Conservation (phyloP, 1,140 invertebrate species). For the Drosophila sproati region DNA sequence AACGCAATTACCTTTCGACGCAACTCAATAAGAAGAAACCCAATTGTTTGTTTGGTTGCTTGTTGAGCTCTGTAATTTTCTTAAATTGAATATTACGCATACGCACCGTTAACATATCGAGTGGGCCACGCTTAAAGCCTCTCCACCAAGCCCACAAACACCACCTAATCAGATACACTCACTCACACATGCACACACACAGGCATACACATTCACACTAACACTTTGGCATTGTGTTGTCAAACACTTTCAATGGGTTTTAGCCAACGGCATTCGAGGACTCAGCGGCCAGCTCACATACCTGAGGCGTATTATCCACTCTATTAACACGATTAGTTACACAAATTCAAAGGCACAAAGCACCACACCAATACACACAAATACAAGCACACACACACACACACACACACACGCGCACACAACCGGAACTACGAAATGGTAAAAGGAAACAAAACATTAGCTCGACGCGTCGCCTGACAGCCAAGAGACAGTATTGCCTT, state of each 20-base stretch:
- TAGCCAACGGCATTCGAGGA: slow-evolving; percentile 61
- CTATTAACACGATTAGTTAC: slow-evolving; percentile 84
- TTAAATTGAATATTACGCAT: slow-evolving; percentile 76
- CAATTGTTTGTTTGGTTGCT: neutral
- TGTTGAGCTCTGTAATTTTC: slow-evolving; percentile 56
- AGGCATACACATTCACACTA: slow-evolving; percentile 7
- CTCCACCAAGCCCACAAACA: slow-evolving; percentile 29
- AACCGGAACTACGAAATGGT: slow-evolving; percentile 73
- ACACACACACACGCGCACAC: slow-evolving; percentile 24
- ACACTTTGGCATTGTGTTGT: slow-evolving; percentile 1
- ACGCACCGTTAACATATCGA: slow-evolving; percentile 55
- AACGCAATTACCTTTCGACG: slow-evolving; percentile 45
- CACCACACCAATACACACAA: slow-evolving; percentile 19
- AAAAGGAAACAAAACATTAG: slow-evolving; percentile 78
- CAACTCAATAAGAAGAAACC: slow-evolving; percentile 20
- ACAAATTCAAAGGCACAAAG: slow-evolving; percentile 79
- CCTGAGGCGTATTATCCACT: slow-evolving; percentile 83
- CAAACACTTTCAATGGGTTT: slow-evolving; percentile 49
- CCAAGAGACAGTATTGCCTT: slow-evolving; percentile 15
- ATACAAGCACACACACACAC: slow-evolving; percentile 18
- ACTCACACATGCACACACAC: slow-evolving; percentile 24
- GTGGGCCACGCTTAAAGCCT: slow-evolving; percentile 58
- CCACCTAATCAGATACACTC: slow-evolving; percentile 59
- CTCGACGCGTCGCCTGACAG: slow-evolving; percentile 39
- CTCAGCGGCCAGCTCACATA: slow-evolving; percentile 56